Conservation (phyloP, 2,113 vertebrate species). For the Cynopterus brachyotis region DNA sequence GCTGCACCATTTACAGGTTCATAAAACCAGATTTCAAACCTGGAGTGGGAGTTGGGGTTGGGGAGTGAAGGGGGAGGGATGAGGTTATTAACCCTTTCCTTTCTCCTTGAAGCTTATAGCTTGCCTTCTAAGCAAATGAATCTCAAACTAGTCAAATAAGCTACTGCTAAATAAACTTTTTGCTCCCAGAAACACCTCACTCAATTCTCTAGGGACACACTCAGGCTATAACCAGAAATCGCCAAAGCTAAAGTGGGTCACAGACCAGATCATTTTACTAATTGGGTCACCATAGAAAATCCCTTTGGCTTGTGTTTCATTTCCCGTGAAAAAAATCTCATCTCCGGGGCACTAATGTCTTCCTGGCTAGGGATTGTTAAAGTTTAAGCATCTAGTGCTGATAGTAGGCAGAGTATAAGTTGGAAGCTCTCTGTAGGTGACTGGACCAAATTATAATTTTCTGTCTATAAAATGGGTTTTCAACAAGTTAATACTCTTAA, state of each 20-base stretch:
- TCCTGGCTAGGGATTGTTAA: background rate
- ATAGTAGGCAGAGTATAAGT: background rate
- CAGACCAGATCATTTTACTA: background rate
- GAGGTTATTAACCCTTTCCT: background rate
- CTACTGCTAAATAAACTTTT: background rate
- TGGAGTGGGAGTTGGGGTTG: accelerated
- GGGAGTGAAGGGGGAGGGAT: too few relatives aligned
- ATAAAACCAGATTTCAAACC: background rate
- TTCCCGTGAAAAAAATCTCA: conserved; percentile 6
- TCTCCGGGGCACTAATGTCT: background rate
- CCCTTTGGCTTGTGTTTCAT: background rate
- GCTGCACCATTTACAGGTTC: background rate
- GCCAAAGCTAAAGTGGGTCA: background rate
- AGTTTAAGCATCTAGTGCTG: background rate
- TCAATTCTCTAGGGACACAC: background rate
- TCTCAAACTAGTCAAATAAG: background rate
- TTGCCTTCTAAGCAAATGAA: background rate
- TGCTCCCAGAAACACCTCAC: background rate
- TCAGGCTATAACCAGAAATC: background rate
- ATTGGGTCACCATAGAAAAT: background rate
- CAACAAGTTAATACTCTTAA: background rate
- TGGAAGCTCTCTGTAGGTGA: background rate
- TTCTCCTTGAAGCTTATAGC: background rate
- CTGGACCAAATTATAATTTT: background rate
- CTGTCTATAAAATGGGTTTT: background rate